Conservation (phyloP, 2,113 vertebrate species). For the Bubo blakistoni region DNA sequence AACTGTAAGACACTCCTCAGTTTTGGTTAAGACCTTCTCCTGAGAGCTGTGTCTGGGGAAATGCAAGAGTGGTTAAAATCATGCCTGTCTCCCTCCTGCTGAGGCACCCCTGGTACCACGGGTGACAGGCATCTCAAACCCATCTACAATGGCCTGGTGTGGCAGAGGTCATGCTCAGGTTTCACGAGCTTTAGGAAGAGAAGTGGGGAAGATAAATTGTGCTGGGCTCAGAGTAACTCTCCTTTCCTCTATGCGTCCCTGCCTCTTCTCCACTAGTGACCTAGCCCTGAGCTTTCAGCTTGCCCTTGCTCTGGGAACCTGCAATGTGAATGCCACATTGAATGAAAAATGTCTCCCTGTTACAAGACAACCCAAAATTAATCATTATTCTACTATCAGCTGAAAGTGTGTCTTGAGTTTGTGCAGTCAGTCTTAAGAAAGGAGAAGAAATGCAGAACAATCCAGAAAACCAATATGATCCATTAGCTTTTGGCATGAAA, state of each 20-base stretch:
- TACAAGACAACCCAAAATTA: background rate
- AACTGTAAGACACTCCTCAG: background rate
- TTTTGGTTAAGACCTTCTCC: background rate
- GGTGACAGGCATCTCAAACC: background rate
- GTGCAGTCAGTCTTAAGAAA: background rate
- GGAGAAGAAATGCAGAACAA: background rate
- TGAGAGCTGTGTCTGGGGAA: background rate
- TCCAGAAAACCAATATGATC: background rate
- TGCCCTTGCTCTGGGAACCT: background rate
- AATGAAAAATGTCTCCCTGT: constrained; percentile 1
- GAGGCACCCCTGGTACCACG: background rate
- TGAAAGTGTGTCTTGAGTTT: background rate
- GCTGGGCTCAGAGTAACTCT: background rate
- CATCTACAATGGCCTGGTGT: background rate
- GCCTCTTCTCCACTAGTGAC: background rate
- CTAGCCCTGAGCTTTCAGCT: background rate
- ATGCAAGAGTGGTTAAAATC: background rate
- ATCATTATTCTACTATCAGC: background rate
- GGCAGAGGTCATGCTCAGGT: background rate
- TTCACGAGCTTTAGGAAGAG: background rate
- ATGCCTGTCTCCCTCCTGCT: background rate
- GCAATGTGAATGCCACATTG: background rate
- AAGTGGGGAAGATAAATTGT: background rate
- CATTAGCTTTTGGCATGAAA: background rate
- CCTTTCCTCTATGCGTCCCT: fast-evolving